These are phyloP conservation scores for Geopemphigus sp. DNA, from an alignment of 1,140 invertebrate genomes.

Conservation along the genomic window DNA sequence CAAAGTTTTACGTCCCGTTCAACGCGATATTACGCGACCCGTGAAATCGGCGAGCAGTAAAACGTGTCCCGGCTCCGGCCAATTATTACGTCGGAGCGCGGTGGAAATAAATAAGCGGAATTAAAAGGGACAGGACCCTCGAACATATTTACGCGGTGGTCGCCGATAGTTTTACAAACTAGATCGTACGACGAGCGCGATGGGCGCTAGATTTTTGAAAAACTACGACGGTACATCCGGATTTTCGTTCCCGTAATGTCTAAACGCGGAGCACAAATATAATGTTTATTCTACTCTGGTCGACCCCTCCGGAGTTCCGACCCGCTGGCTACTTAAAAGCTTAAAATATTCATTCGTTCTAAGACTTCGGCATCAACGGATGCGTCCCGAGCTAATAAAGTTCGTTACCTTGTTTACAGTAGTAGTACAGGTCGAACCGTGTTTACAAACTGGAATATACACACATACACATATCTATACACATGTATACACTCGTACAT, in stretches of 20 bases:
- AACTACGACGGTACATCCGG: too few species aligned
- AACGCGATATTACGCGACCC: not conserved
- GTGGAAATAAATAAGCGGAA: too few species aligned
- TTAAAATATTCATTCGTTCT: conserved; percentile 42
- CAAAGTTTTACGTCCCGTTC: conserved; percentile 2
- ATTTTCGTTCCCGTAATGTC: conserved; percentile 17
- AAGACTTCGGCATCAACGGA: conserved; percentile 13
- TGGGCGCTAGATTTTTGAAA: too few species aligned
- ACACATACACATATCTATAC: not conserved
- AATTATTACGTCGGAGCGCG: not conserved
- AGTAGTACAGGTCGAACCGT: not conserved
- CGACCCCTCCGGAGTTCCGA: not conserved
- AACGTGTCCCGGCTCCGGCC: too few species aligned
- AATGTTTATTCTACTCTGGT: conserved; percentile 29
- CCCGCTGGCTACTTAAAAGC: conserved; percentile 8
- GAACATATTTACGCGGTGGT: too few species aligned
- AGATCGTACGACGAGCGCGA: too few species aligned
- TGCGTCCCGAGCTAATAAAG: conserved; percentile 26
- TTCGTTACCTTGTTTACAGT: conserved; percentile 35
- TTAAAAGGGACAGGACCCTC: too few species aligned
- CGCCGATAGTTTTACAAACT: too few species aligned
- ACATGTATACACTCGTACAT: not conserved
- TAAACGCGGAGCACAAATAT: not conserved
- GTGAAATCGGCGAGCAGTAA: not conserved
- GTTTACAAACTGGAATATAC: conserved; percentile 21